phyloP scores from a whole-genome alignment of 2,888 invertebrate species.

The Pachycephus smyrnensis region DNA sequence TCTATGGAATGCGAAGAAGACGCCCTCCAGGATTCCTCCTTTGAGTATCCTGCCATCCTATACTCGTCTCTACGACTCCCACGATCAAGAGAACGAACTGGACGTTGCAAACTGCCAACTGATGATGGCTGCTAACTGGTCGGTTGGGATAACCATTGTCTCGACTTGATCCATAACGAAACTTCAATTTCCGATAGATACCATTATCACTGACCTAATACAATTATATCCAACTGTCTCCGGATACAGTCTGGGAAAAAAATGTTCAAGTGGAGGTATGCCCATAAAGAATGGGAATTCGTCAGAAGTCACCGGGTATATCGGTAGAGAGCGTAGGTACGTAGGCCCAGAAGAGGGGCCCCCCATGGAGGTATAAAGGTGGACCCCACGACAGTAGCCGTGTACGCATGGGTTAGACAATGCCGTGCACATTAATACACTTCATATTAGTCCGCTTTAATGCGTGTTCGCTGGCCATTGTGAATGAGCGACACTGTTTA shows the following conservation, averaged over 20 bases:
- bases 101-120: background rate
- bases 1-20: conserved; percentile 9
- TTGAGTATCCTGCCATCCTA: background rate
- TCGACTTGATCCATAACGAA: background rate
- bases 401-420: conserved; percentile 65
- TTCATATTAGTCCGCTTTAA: conserved; percentile 67
- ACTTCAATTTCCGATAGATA: background rate
- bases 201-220: background rate
- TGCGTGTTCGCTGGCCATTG: conserved; percentile 66
- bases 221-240: background rate
- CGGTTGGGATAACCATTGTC: background rate
- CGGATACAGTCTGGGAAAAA: background rate
- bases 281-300: background rate
- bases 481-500: conserved; percentile 68
- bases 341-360: conserved; percentile 52
- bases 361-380: conserved; percentile 62
- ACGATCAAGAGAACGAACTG: background rate
- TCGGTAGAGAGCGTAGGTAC: conserved; percentile 40
- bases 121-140: background rate
- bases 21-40: conserved; percentile 4
- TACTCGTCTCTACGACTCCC: background rate
- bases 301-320: conserved; percentile 52
- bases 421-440: conserved; percentile 67
- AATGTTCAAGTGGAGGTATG: background rate
- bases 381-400: conserved; percentile 64